These are phyloP conservation scores for Gila robusta DNA, from an alignment of 2,797 vertebrate species.

Conservation along the genomic window DNA sequence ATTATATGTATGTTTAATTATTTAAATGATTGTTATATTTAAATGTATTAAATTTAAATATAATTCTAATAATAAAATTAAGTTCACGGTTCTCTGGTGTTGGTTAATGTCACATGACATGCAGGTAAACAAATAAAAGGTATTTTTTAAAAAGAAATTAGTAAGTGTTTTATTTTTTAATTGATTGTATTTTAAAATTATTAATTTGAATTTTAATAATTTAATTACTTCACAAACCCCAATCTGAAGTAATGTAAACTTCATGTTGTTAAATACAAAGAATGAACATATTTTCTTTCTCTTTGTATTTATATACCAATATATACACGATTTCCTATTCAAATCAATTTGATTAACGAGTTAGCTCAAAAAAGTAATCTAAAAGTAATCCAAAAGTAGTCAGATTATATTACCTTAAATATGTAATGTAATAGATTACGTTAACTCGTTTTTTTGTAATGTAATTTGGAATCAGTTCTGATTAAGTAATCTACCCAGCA, in stretches of 20 bases:
- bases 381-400: not conserved
- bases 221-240: not conserved
- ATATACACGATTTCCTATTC: not conserved
- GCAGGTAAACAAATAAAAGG: not conserved
- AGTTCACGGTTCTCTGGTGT: not conserved
- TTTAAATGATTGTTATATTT: not conserved
- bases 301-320: not conserved
- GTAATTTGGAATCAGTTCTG: not conserved
- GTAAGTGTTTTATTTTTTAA: not conserved
- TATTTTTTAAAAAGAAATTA: too few relatives aligned
- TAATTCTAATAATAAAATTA: not conserved
- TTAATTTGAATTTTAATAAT: not conserved
- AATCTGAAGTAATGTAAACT: not conserved
- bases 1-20: not conserved
- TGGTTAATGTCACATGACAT: not conserved
- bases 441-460: not conserved
- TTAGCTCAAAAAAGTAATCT: not conserved
- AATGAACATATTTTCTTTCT: not conserved
- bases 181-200: not conserved
- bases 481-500: not conserved
- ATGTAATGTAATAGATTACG: not conserved
- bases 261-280: not conserved
- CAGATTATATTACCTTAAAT: not conserved
- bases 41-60: not conserved
- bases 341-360: not conserved